Conservation (phyloP, 1,140 invertebrate genomes). For the Drosophila ironensis region DNA sequence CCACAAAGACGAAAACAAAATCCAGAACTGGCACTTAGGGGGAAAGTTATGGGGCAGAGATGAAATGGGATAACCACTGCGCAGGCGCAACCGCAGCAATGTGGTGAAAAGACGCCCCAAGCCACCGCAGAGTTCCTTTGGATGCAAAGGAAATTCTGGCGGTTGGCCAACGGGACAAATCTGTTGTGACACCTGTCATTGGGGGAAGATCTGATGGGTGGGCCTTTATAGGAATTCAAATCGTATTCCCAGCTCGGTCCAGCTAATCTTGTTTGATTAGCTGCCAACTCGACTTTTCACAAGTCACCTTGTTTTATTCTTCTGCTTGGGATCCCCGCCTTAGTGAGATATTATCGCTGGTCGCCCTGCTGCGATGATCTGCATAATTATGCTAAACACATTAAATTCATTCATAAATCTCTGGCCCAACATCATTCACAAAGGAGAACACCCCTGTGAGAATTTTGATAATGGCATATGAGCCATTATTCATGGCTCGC, state of each 20-base stretch:
- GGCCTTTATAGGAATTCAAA: not conserved
- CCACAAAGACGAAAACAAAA: constrained; percentile 12
- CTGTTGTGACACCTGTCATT: constrained; percentile 32
- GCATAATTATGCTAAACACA: constrained; percentile 68
- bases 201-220: not conserved
- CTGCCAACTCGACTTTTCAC: not conserved
- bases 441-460: constrained; percentile 16
- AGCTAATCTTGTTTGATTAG: no score
- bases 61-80: constrained; percentile 39
- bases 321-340: not conserved
- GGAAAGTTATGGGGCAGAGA: constrained; percentile 43
- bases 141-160: not conserved
- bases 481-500: constrained; percentile 66
- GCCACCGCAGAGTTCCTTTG: not conserved
- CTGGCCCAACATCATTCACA: constrained; percentile 33
- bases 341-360: constrained; percentile 36
- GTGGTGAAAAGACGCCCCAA: constrained; percentile 1
- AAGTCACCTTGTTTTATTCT: constrained; percentile 6
- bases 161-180: constrained; percentile 19
- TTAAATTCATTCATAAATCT: constrained; percentile 71
- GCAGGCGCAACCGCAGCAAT: constrained; percentile 20
- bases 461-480: constrained; percentile 39
- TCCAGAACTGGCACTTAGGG: constrained; percentile 36
- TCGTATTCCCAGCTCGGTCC: no score
- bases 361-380: constrained; percentile 7